Base-by-base conservation (phyloP, 2,113 vertebrate species). In the Malurus cyaneus region DNA sequence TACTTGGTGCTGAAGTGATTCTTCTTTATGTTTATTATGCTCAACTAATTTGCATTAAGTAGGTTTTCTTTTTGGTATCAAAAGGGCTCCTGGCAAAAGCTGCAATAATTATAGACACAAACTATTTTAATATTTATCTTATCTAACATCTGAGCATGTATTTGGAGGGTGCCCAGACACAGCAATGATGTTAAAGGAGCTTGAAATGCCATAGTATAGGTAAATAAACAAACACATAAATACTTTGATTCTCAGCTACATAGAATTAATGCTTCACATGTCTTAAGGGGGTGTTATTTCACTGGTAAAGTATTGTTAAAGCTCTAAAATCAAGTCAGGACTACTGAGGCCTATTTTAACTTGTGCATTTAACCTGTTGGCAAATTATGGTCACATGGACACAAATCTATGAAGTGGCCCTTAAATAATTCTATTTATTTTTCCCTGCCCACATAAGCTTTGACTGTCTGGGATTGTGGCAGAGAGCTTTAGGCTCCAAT, bases 51-150 rank as follows among this genome's bases (percentile, higher is more conserved):
- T 82, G 54, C 78, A 80, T 77, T 62, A 82, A 84, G 82, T 42
- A 49, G 28, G 18, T 70, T 89, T 92, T 92, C 49, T 61, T 93
- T 88, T 82, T 90, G 36, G 46, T 95, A 92, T 94, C 71, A 91
- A 89, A 95, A 94, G 32, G 59, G 70, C 34, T 95, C 62, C 84
- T 94, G 93, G 89, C 80, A 93, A 29, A 26, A 91, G 41, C 53
- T 88, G 52, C 59, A 83, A 80, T 93, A 92, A 88, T 89, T 95
- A 86, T 46, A 92, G 62, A 66, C 78, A 77, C 18, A 83, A 92
- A 92, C 71, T 86, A 88, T 94, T 94, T 95, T 86, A 91, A 52
- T 83, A 95, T 92, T 97, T 95, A 95, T 94, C 96, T 94, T 89
- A 94, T 95, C 87, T 94, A 71, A 77, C 81, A 95, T 96, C 93